Base-by-base conservation (phyloP, 1,140 invertebrate genomes). In the Atta colombica region DNA sequence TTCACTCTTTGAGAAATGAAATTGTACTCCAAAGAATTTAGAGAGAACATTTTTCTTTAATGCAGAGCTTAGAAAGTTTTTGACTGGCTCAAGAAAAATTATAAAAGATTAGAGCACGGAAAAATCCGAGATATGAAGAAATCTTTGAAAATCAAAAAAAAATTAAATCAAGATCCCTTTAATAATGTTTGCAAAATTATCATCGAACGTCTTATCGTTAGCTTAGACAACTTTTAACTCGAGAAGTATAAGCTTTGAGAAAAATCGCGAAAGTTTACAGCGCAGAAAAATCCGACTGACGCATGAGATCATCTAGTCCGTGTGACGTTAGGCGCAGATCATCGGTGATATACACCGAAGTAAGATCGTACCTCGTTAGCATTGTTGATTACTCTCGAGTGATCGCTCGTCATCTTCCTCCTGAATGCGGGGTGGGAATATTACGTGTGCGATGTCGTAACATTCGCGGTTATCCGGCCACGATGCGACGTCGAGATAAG, bases 391-490 rank as follows among this genome's bases (percentile, higher is more conserved):
- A 58, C 65, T 45, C 77, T 39, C 77, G 65, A 45, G 49, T 35
- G 77, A 71, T 28, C 65, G 35, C 80, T 31, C 66, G 80, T 82
- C 78, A 31, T 81, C 16, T 69, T 61, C 18, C 74, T 45, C 8
- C 28, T 28, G 49, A 18, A 25, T 5, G 77, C n/a, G 18, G 49
- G 78, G 35, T 60, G 35, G 53, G 53, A 72, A 71, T 81, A 71
- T 81, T 66, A 25, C 66, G 68, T 61, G 51, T 72, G 53, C 25
- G 53, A 82, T 82, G 68, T 72, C 80, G 80, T 60, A 61, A 82
- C 25, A 82, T 39, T 49, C 68, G 35, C 45, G 77, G 35, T 31
- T 39, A 49, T 49, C 77, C 61, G 77, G 45, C 49, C 28, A 3
- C 65, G 39, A 60, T 35, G 53, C 65, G 39, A 72, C 51, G 53